Conservation (phyloP, 2,113 vertebrate genomes). For the Promerops cafer region DNA sequence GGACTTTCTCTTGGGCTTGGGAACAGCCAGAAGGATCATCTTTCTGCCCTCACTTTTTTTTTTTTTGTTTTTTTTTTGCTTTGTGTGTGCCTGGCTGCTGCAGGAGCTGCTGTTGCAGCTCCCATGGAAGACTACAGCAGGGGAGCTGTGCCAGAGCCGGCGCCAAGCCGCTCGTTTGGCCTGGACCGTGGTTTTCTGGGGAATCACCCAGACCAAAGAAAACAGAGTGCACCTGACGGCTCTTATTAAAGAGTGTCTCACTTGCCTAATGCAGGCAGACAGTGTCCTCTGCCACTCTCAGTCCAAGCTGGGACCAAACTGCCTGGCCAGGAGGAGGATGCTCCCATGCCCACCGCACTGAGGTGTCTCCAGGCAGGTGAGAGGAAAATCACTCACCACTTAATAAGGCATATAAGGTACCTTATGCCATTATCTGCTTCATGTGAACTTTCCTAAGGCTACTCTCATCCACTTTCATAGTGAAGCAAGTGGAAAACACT, state of each 20-base stretch:
- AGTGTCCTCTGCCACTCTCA: accelerated
- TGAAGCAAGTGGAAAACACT: background rate
- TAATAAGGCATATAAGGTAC: background rate
- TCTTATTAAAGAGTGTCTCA: background rate
- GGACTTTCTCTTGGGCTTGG: background rate
- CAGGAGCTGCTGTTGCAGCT: background rate
- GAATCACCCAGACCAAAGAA: slow-evolving; percentile 4
- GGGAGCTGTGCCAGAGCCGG: background rate
- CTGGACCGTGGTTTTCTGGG: background rate
- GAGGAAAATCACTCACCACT: background rate
- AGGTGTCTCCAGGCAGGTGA: background rate
- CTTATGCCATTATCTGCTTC: background rate
- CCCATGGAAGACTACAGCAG: background rate
- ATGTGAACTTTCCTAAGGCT: background rate
- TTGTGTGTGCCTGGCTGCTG: background rate
- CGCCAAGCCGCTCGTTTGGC: background rate
- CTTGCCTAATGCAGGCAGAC: background rate
- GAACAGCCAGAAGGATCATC: background rate
- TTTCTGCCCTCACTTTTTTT: background rate
- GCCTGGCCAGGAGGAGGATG: background rate
- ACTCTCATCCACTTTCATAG: background rate
- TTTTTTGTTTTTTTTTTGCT: background rate
- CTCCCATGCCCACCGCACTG: accelerated
- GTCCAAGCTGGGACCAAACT: background rate
- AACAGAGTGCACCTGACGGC: background rate